A percentile compares a stretch with the other conserved stretches of the same genome.
Conservation (phyloP, 2,797 vertebrate species). For the Girardinus metallicus region DNA sequence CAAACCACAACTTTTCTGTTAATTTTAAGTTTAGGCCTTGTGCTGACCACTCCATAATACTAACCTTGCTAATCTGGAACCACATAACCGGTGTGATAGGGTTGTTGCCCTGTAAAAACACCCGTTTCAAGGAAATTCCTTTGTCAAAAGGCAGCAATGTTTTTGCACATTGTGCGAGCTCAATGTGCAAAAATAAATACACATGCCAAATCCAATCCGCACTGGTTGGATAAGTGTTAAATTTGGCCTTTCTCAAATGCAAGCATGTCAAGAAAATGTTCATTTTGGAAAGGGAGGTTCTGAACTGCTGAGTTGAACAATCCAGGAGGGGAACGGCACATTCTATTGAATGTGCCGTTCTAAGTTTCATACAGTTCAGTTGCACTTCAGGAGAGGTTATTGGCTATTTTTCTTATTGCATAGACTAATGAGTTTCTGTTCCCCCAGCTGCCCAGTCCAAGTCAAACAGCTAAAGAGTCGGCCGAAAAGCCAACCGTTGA, state of each 20-base stretch:
- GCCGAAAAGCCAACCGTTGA: constrained; percentile 62
- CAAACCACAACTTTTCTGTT: neutral
- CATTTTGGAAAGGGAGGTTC: neutral
- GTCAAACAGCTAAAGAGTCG: constrained; percentile 34
- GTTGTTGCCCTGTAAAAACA: neutral
- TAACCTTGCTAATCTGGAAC: neutral
- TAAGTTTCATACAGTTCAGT: neutral
- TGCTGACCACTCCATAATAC: neutral
- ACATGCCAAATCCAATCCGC: neutral
- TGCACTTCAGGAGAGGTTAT: neutral
- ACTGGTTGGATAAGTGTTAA: neutral
- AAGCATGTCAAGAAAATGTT: neutral
- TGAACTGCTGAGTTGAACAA: neutral
- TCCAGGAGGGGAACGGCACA: neutral
- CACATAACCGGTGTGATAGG: neutral
- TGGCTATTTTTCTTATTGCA: neutral
- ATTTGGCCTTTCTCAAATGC: neutral
- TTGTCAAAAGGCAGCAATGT: neutral
- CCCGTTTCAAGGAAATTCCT: neutral
- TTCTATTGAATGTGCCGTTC: neutral
- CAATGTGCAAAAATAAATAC: neutral
- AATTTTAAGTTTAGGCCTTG: neutral
- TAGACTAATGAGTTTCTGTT: constrained; percentile 8
- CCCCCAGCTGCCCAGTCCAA: constrained; percentile 58
- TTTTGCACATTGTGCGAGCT: neutral